Percentiles rank a stretch among this genome's conserved stretches.
These are phyloP conservation scores for Cyphomyrus plagiostoma DNA, from an alignment of 2,113 vertebrate species.

Conservation along the genomic window DNA sequence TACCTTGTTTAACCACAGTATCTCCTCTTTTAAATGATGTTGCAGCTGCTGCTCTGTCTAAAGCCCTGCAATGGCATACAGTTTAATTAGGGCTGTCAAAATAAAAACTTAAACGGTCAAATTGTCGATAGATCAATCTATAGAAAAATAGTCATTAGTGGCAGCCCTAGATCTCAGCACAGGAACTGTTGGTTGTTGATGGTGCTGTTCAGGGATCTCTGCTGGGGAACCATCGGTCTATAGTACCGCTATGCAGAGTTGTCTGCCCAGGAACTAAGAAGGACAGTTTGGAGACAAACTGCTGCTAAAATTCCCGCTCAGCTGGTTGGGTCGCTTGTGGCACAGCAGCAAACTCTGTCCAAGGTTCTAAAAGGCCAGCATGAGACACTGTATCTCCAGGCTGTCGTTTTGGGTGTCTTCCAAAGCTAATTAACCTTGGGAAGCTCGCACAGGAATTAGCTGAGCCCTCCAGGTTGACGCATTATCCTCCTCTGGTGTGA, in stretches of 20 bases:
- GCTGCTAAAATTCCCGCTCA: neutral
- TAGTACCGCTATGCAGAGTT: neutral
- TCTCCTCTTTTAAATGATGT: too few relatives aligned
- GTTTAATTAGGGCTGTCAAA: too few relatives aligned
- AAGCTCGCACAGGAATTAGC: conserved; percentile 36
- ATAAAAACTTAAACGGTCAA: too few relatives aligned
- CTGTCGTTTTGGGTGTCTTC: conserved; percentile 47
- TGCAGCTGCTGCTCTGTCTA: too few relatives aligned
- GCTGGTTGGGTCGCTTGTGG: neutral
- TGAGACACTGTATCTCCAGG: conserved; percentile 36
- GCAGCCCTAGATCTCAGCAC: neutral
- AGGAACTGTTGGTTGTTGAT: conserved; percentile 58
- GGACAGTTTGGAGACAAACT: neutral
- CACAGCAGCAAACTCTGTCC: neutral
- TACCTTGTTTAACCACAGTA: too few relatives aligned
- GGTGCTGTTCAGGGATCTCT: conserved; percentile 33
- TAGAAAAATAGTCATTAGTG: too few relatives aligned
- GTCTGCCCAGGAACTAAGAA: neutral
- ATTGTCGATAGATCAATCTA: too few relatives aligned
- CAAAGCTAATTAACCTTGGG: conserved; percentile 57
- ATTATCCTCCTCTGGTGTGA: neutral
- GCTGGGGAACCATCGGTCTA: conserved; percentile 17
- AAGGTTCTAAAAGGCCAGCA: conserved; percentile 13
- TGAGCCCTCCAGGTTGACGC: conserved; percentile 33
- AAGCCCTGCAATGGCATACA: too few relatives aligned